A percentile compares a stretch with the other conserved stretches of the same genome.
Evolutionary conservation across 2,113 vertebrate species (phyloP).

Genomic region (Scortum barcoo): DNA sequence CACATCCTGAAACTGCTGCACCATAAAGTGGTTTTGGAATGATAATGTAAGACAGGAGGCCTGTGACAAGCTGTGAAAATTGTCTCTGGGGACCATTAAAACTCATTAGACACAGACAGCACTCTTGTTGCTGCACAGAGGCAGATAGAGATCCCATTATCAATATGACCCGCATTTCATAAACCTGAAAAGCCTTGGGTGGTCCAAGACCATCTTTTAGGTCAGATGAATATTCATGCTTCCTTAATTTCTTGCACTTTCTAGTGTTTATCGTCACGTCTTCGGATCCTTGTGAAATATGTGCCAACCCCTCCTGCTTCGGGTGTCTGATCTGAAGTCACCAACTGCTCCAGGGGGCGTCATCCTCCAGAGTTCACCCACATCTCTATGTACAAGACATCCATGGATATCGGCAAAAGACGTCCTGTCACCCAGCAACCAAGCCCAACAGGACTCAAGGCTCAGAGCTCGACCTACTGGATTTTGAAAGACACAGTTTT

Average conservation of each 20-base stretch:
- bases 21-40: slow-evolving; percentile 33
- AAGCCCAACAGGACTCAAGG: neutral
- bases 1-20: slow-evolving; percentile 8
- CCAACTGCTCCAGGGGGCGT: slow-evolving; percentile 16
- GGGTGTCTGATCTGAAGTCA: slow-evolving; percentile 79
- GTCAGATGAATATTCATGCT: slow-evolving; percentile 18
- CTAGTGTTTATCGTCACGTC: slow-evolving; percentile 78
- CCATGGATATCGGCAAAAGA: neutral
- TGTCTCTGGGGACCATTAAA: slow-evolving; percentile 5
- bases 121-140: neutral
- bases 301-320: slow-evolving; percentile 84
- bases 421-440: neutral
- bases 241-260: slow-evolving; percentile 16
- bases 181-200: neutral
- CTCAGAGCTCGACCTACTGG: neutral
- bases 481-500: slow-evolving; percentile 13
- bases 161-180: slow-evolving; percentile 17
- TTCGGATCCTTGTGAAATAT: slow-evolving; percentile 84
- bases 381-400: slow-evolving; percentile 1
- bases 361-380: neutral
- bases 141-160: slow-evolving; percentile 6
- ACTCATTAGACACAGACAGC: slow-evolving; percentile 2
- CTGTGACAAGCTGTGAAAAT: slow-evolving; percentile 32
- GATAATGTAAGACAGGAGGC: slow-evolving; percentile 15
- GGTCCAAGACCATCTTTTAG: neutral